Base-by-base conservation (phyloP, 2,797 vertebrate species). In the Somateria mollissima region DNA sequence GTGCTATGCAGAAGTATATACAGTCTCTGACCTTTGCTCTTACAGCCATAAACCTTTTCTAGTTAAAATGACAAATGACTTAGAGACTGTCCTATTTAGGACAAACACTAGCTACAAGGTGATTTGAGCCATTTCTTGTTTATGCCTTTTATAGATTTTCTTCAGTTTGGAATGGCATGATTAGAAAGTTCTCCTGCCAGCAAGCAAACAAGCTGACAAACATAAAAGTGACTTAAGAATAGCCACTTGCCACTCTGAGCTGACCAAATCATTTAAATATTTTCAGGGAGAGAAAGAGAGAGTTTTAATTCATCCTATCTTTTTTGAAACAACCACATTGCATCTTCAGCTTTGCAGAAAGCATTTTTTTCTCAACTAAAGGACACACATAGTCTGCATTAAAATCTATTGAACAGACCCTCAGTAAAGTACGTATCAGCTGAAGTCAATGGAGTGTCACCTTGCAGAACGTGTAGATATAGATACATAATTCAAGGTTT, bases 401-500 rank as follows among this genome's bases (percentile, higher is more conserved):
- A 82, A 90, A 95, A 95, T 89, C 81, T 90, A 70, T 64, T 39
- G 80, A 58, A 45, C 32, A 53, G 34, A 37, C 43, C 54, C 56
- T 81, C 75, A 51, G 60, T 34, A 93, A 91, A 79, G 27, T 71
- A 95, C 79, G 21, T n/a, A 84, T 60, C 71, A 70, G 87, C 76
- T 49, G 62, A 86, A 95, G 90, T 84, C 86, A 90, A 76, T 73
- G 53, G 67, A 79, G 71, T 76, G 57, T 90, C 81, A 93, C 80
- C 78, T 91, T 92, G 71, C 80, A 88, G 70, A n/a, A 62, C 22
- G 6, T 58, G 8, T 30, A 70, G 47, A 60, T 74, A 79, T 6
- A 90, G 65, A 60, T 84, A 47, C 61, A 61, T 94, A 87, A 89
- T 96, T 92, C 85, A 87, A 58, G 34, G 80, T 87, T 94, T 92